A percentile compares a stretch with the other conserved stretches of the same genome.
These are phyloP conservation scores for Lagopus leucura DNA, from an alignment of 2,113 vertebrate genomes.

Conservation along the genomic window DNA sequence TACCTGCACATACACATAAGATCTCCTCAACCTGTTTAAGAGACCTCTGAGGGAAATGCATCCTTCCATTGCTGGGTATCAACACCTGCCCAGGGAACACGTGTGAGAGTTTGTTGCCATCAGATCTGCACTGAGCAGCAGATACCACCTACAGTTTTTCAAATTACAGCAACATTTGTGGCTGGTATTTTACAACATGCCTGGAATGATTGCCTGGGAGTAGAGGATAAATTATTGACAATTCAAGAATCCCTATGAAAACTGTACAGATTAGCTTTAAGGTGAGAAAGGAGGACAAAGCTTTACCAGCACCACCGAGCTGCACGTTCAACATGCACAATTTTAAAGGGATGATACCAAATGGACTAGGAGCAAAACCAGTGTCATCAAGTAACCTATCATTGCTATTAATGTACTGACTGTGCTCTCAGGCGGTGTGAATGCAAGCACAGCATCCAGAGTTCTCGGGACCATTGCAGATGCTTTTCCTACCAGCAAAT, in stretches of 20 bases:
- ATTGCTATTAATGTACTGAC: neutral
- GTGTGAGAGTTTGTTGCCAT: neutral
- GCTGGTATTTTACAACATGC: neutral
- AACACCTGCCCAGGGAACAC: neutral
- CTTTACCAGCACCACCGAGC: neutral
- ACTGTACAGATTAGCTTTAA: neutral
- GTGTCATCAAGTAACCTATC: neutral
- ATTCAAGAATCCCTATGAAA: neutral
- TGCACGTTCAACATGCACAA: neutral
- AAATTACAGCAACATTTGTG: neutral
- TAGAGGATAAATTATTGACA: neutral
- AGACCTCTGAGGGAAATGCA: neutral
- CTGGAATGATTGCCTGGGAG: neutral
- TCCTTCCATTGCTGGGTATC: neutral
- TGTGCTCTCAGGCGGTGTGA: neutral
- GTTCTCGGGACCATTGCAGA: neutral
- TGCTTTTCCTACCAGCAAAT: neutral
- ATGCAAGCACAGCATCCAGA: neutral
- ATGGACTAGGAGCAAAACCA: neutral
- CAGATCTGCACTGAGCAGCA: accelerated
- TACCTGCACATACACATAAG: neutral
- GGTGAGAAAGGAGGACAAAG: neutral
- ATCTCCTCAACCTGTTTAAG: neutral
- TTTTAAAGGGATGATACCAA: neutral
- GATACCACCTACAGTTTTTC: neutral